Conservation (phyloP, 1,140 invertebrate species). For the Popillia japonica region DNA sequence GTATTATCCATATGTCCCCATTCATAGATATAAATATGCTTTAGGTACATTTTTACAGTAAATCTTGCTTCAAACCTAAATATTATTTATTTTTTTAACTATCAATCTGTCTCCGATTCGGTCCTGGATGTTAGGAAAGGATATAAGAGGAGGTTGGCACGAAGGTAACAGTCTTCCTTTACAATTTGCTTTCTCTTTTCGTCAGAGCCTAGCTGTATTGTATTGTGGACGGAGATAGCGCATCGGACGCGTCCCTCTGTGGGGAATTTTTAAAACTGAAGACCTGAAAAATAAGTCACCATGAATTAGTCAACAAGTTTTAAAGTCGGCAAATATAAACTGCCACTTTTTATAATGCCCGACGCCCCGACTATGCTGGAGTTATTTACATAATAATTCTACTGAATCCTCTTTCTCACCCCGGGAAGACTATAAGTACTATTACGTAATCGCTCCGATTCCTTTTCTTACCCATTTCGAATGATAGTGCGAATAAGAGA, state of each 20-base stretch:
- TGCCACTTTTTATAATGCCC: conserved; percentile 54
- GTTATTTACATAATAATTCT: conserved; percentile 58
- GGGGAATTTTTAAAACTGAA: conserved; percentile 39
- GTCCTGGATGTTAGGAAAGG: not conserved
- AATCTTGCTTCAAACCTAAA: no score
- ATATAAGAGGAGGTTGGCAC: not conserved
- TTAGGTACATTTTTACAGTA: no score
- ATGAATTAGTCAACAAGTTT: conserved; percentile 59
- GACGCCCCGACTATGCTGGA: conserved; percentile 34
- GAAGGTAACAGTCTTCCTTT: not conserved
- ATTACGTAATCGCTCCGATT: conserved; percentile 37
- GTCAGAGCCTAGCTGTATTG: conserved; percentile 24
- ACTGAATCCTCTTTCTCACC: conserved; percentile 38
- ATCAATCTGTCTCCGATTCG: not conserved
- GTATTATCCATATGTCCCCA: no score
- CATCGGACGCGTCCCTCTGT: conserved; percentile 31
- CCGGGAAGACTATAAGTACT: conserved; percentile 40
- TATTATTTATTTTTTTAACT: no score
- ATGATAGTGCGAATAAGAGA: not conserved
- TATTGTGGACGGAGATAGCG: not conserved
- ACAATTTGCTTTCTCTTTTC: conserved; percentile 37
- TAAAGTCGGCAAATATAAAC: conserved; percentile 57
- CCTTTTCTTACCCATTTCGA: conserved; percentile 11
- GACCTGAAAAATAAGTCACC: conserved; percentile 50
- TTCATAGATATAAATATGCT: no score